These are phyloP conservation scores for Gryllus bimaculatus DNA, from an alignment of 1,140 invertebrate species.

Conservation along the genomic window DNA sequence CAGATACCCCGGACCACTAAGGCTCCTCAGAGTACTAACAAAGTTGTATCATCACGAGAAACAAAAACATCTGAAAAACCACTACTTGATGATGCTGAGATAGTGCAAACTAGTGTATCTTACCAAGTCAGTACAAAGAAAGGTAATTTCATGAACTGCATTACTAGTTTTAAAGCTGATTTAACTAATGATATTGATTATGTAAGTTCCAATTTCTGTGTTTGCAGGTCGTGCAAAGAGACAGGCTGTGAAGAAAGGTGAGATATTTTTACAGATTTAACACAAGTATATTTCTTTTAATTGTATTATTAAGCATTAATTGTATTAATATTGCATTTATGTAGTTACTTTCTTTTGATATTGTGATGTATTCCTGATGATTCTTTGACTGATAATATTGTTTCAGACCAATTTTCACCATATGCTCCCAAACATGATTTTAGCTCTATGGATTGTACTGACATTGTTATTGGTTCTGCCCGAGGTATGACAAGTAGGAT, in stretches of 20 bases:
- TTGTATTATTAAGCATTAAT: too few relatives aligned
- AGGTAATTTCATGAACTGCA: constrained; percentile 30
- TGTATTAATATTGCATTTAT: too few relatives aligned
- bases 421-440: constrained; percentile 73
- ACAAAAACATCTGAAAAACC: background rate
- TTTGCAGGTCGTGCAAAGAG: background rate
- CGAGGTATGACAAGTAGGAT: constrained; percentile 68
- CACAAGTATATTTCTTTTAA: too few relatives aligned
- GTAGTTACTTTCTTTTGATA: too few relatives aligned
- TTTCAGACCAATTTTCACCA: constrained; percentile 28
- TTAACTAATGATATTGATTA: too few relatives aligned
- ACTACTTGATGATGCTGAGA: constrained; percentile 33
- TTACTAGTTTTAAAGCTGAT: too few relatives aligned
- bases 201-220: too few relatives aligned
- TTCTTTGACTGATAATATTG: too few relatives aligned
- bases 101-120: constrained; percentile 61
- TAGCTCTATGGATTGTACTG: constrained; percentile 91
- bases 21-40: background rate
- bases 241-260: background rate
- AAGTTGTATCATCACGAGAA: constrained; percentile 14
- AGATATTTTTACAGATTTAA: constrained; percentile 27
- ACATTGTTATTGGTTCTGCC: constrained; percentile 83
- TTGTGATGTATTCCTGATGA: too few relatives aligned
- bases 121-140: constrained; percentile 56
- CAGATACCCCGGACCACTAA: background rate